A percentile compares a stretch with the other conserved stretches of the same genome.
These are phyloP conservation scores for Ormyrus rosae DNA, from an alignment of 2,888 invertebrate genomes.

Conservation along the genomic window DNA sequence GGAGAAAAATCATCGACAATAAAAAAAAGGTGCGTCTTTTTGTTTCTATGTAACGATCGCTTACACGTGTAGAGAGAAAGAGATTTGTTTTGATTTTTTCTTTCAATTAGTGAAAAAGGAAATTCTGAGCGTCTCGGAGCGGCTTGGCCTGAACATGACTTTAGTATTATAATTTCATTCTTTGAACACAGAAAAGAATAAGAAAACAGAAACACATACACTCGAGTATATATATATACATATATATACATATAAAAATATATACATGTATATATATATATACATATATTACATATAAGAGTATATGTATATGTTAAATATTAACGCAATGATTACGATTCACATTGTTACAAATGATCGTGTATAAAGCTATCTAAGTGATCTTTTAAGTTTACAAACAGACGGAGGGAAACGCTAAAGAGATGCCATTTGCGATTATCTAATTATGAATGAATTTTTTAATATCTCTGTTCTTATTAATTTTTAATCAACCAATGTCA, in stretches of 20 bases:
- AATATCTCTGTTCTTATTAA: constrained; percentile 53
- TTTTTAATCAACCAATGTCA: constrained; percentile 58
- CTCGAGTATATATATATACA: constrained; percentile 70
- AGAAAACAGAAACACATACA: constrained; percentile 63
- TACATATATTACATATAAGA: constrained; percentile 73
- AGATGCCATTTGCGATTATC: constrained; percentile 70
- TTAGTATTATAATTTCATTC: constrained; percentile 74
- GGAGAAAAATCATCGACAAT: constrained; percentile 59
- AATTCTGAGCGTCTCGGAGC: constrained; percentile 62
- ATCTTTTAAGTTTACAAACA: constrained; percentile 72
- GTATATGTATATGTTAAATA: constrained; percentile 76
- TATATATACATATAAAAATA: constrained; percentile 66
- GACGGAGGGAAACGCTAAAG: constrained; percentile 70
- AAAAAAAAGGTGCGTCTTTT: constrained; percentile 54
- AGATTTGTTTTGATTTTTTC: not conserved
- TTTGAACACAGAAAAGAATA: constrained; percentile 61
- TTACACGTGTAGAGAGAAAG: not conserved
- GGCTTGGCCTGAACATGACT: constrained; percentile 71
- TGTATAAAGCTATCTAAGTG: constrained; percentile 76
- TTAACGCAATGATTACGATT: constrained; percentile 75
- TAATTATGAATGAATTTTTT: constrained; percentile 39
- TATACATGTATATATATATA: constrained; percentile 70
- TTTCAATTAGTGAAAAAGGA: constrained; percentile 53
- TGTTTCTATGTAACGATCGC: not conserved
- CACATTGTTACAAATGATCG: constrained; percentile 75